Base-by-base conservation (phyloP, 2,113 vertebrate genomes). In the Anser cygnoides region DNA sequence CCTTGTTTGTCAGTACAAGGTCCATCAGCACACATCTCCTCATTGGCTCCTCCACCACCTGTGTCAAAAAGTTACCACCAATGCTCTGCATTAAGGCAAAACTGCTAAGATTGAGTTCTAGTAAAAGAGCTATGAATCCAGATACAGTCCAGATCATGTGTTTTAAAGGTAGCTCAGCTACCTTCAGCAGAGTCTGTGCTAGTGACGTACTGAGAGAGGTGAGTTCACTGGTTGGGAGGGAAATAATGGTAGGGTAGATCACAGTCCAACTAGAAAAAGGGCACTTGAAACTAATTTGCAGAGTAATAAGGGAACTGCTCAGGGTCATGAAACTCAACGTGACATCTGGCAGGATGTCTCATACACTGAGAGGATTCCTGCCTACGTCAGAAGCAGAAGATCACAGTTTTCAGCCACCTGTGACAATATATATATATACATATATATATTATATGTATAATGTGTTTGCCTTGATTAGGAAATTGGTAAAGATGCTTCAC, bases 201-300 rank as follows among this genome's bases (percentile, higher is more conserved):
- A 26, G 4, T 7, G 35, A 54, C 29, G 62, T 17, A 7, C 18
- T 43, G 28, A n/a, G 11, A 83, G 23, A 70, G 43, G 54, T 39
- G 20, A 0, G 1, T 39, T 3, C 11, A 6, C 9, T 19, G 20
- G 13, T 15, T 62, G 13, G 31, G 29, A 86, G 21, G 22, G 33
- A 43, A 77, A 41, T n/a, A 55, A 12, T 57, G 6, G 11, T 3
- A 37, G 31, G 57, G 16, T 28, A 55, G 41, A 28, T 52, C 29
- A 31, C 14, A 17, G 7, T 6, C 13, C 54, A 70, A 10, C 8
- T 46, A 11, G 7, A 55, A 33, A 49, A 61, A 50, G 4, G 37
- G 28, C 43, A 65, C 19, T 39, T 50, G 18, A 50, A 43, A 52
- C 35, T 62, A 62, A 35, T 50, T 13, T 2, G 0, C 3, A 39